Base-by-base conservation (phyloP, 1,140 invertebrate species). In the Pissodes strobi region DNA sequence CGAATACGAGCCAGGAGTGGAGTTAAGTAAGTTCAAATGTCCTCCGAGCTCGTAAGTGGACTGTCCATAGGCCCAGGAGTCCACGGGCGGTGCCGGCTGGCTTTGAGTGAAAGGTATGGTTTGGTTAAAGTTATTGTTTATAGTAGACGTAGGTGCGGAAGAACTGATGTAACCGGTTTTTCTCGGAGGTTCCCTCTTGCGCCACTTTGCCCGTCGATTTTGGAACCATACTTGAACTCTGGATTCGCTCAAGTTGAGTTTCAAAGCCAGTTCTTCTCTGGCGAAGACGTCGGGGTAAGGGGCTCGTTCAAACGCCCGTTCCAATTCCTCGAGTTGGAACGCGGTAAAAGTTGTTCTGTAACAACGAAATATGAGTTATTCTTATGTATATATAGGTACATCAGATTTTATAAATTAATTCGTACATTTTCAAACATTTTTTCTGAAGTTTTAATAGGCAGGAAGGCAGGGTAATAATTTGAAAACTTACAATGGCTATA, bases 241-340 rank as follows among this genome's bases (percentile, higher is more conserved):
- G 9, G 94, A 95, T 80, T 98, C 95, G 66, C 91, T 94, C 0
- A 98, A 82, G 67, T 90, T 90, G 3, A 98, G 80, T 75, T 94
- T 93, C 12, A 95, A 80, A 6, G 95, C 95, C 15, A 98, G 78
- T 77, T 98, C 94, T 77, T 98, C 95, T 37, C 96, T 80, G 0
- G 94, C 95, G 73, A 98, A 97, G 0, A 98, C 95, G 78, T 98
- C 96, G 0, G 96, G 95, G 77, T 98, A 98, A 0, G 95, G 95
- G 0, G 95, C 95, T 45, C 93, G 82, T 73, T 97, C 92, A 71
- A 98, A 98, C 0, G 95, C 94, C 12, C 93, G 81, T 75, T 98
- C 95, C 71, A 98, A 79, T 74, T 97, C 94, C 75, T 98, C 95
- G 38, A 98, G 80, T 76, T 98, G 96, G 75, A 94, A 95, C 0